Conservation (phyloP, 2,113 vertebrate genomes). For the Lycocorax pyrrhopterus region DNA sequence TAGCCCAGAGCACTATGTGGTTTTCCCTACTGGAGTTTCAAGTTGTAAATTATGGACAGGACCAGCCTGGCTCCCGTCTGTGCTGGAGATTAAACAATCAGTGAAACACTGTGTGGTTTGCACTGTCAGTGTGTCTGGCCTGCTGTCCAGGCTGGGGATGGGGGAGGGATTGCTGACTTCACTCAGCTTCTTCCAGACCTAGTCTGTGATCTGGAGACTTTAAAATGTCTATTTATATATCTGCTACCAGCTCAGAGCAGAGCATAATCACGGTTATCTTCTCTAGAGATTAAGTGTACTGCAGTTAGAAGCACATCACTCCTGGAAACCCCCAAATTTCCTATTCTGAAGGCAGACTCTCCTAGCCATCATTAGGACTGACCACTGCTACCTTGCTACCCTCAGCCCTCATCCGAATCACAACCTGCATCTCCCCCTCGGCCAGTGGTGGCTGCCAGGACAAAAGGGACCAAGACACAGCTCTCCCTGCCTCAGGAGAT, state of each 20-base stretch:
- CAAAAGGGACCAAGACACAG: background rate
- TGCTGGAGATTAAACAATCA: slow-evolving; percentile 15
- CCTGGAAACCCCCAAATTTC: background rate
- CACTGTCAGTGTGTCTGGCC: background rate
- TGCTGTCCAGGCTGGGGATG: background rate
- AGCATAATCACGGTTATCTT: background rate
- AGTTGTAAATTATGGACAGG: slow-evolving; percentile 47
- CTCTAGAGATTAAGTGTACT: background rate
- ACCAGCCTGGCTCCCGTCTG: background rate
- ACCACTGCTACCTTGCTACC: background rate
- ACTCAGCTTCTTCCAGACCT: background rate
- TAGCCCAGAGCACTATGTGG: background rate
- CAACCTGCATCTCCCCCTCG: background rate
- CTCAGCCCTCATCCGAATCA: background rate
- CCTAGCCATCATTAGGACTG: background rate
- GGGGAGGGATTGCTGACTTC: background rate
- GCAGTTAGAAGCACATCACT: background rate
- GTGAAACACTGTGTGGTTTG: background rate
- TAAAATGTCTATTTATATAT: background rate
- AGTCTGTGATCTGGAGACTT: background rate
- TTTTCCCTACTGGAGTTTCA: background rate
- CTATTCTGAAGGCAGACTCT: background rate
- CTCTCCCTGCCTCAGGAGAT: background rate
- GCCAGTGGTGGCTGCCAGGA: background rate
- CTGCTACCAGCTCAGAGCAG: background rate